phyloP scores from a whole-genome alignment of 2,888 invertebrate genomes.

The Congeria kusceri region DNA sequence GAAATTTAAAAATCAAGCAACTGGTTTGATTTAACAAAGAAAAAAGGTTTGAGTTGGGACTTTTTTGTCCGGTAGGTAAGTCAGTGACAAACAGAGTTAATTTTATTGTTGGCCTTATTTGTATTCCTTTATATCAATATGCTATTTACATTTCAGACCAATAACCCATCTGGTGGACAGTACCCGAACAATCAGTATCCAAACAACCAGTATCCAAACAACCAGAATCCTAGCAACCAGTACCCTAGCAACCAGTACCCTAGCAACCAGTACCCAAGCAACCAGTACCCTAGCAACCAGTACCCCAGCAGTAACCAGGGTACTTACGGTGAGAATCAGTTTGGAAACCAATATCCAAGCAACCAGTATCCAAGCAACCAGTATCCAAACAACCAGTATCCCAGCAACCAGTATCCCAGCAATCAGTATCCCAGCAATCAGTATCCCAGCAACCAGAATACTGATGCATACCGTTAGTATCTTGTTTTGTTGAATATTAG shows the following conservation, averaged over 20 bases:
- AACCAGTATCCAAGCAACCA: background rate
- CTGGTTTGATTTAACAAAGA: too few species aligned
- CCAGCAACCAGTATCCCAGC: too few species aligned
- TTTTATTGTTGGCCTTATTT: too few species aligned
- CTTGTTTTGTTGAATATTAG: too few species aligned
- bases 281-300: conserved; percentile 28
- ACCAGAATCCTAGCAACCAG: conserved; percentile 34
- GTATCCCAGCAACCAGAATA: too few species aligned
- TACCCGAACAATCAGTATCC: conserved; percentile 15
- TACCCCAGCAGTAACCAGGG: conserved; percentile 6
- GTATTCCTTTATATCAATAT: background rate
- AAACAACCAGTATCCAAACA: conserved; percentile 25
- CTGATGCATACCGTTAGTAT: too few species aligned
- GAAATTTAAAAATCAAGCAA: too few species aligned
- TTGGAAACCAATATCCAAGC: background rate
- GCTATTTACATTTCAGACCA: background rate
- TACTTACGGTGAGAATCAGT: conserved; percentile 15
- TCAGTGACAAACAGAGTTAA: too few species aligned
- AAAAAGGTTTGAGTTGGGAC: too few species aligned
- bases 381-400: conserved; percentile 21
- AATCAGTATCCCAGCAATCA: too few species aligned
- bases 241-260: conserved; percentile 32
- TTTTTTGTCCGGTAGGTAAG: too few species aligned
- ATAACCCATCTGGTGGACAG: conserved; percentile 3
- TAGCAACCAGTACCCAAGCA: conserved; percentile 22